phyloP scores from a whole-genome alignment of 2,797 vertebrate genomes.

The Xerus rutilus region DNA sequence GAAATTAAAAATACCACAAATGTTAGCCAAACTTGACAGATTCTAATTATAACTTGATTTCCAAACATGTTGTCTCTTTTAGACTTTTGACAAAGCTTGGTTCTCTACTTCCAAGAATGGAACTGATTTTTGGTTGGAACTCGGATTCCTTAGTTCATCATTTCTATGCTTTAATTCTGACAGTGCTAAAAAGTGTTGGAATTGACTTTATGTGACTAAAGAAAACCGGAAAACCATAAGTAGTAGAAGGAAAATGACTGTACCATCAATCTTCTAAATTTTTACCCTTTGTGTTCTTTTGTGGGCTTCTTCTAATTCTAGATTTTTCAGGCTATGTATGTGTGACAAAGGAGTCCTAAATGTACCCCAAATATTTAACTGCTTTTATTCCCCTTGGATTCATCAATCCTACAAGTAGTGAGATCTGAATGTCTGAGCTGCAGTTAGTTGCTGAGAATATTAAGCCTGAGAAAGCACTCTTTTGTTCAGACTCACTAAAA shows the following conservation, averaged over 20 bases:
- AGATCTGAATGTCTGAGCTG: not conserved
- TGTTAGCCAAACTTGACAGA: not conserved
- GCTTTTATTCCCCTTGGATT: not conserved
- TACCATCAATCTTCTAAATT: not conserved
- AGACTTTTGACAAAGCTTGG: not conserved
- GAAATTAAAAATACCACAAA: slow-evolving; percentile 3
- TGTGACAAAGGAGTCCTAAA: not conserved
- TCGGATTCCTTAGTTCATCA: not conserved
- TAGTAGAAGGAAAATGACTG: not conserved
- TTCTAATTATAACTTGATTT: not conserved
- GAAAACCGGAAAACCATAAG: not conserved
- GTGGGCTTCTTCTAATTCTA: not conserved
- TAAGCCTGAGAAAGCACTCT: not conserved
- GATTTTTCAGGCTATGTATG: not conserved
- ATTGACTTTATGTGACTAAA: not conserved
- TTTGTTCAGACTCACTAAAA: not conserved
- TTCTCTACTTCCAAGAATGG: not conserved
- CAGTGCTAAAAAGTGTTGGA: not conserved
- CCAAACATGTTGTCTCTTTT: not conserved
- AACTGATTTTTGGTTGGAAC: not conserved
- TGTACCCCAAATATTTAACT: not conserved
- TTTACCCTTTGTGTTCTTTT: not conserved
- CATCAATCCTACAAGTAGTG: not conserved
- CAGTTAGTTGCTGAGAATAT: not conserved
- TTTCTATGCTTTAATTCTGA: not conserved